Conservation (phyloP, 2,797 vertebrate genomes). For the Notoglanidium macrostoma region DNA sequence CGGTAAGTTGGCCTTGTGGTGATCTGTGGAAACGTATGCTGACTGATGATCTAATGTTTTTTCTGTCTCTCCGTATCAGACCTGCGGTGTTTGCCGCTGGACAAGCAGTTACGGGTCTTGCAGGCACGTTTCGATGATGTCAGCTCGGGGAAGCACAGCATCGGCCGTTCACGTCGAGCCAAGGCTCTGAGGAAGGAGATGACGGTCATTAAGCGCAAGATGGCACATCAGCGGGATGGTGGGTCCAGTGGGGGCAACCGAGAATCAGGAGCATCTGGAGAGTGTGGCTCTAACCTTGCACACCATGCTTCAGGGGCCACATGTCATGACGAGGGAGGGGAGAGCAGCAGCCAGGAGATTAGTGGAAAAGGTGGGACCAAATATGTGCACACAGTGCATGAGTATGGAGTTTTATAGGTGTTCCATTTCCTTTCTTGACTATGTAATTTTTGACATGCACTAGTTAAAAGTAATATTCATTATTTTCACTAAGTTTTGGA, state of each 20-base stretch:
- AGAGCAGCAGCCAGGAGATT: constrained; percentile 98
- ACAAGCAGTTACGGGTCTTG: constrained; percentile 93
- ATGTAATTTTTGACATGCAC: background rate
- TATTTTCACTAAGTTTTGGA: background rate
- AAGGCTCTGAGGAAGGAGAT: constrained; percentile 98
- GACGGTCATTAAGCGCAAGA: constrained; percentile 90
- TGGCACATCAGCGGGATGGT: constrained; percentile 89
- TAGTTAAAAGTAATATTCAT: background rate
- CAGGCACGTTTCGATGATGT: constrained; percentile 87
- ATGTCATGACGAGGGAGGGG: constrained; percentile 92
- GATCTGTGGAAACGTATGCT: background rate
- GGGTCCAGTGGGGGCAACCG: constrained; percentile 76
- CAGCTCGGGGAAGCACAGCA: constrained; percentile 90
- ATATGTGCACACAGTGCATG: background rate
- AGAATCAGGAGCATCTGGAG: constrained; percentile 77
- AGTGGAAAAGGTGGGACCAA: constrained; percentile 84
- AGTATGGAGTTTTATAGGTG: background rate
- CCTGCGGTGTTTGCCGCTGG: constrained; percentile 85
- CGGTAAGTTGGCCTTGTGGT: constrained; percentile 64
- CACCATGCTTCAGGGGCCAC: constrained; percentile 79
- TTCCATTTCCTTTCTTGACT: background rate
- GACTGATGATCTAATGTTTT: background rate
- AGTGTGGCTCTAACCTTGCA: constrained; percentile 70
- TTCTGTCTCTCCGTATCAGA: constrained; percentile 65
- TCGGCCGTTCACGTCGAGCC: constrained; percentile 88